Conservation (phyloP, 2,113 vertebrate species). For the Cryptomyrus ogoouensis region DNA sequence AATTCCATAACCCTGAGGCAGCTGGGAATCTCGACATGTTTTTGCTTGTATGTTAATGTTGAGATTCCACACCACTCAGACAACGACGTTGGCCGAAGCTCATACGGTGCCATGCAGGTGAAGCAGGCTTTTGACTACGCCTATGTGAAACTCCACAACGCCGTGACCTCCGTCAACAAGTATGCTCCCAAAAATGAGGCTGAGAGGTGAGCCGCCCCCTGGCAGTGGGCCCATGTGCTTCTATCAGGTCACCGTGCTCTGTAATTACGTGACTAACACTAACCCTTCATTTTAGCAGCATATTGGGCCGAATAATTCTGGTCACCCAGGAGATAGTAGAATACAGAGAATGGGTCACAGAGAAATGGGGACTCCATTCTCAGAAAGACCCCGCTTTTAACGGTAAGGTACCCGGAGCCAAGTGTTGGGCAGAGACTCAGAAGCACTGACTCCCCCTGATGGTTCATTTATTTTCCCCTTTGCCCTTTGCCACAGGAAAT, state of each 20-base stretch:
- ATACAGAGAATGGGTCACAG: constrained; percentile 91
- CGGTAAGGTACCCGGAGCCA: constrained; percentile 25
- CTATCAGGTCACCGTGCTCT: background rate
- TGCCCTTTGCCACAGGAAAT: constrained; percentile 66
- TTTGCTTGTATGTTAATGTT: background rate
- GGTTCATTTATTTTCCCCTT: background rate
- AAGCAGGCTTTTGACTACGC: constrained; percentile 98
- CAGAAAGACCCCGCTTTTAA: constrained; percentile 73
- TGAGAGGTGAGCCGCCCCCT: constrained; percentile 73
- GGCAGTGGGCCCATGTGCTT: background rate
- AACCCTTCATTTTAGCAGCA: constrained; percentile 55
- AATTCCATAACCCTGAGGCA: background rate
- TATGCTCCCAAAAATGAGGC: constrained; percentile 89
- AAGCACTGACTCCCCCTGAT: background rate
- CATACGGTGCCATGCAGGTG: constrained; percentile 98
- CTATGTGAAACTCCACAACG: constrained; percentile 86
- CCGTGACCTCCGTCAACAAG: constrained; percentile 88
- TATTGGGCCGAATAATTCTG: constrained; percentile 90
- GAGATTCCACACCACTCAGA: constrained; percentile 53
- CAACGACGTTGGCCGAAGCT: constrained; percentile 93
- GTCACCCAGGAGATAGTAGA: constrained; percentile 89
- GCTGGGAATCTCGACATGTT: background rate
- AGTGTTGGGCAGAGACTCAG: background rate
- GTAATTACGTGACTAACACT: background rate
- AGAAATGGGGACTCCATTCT: constrained; percentile 77